These are phyloP conservation scores for Atrichornis clamosus DNA, from an alignment of 2,113 vertebrate species.

Conservation along the genomic window DNA sequence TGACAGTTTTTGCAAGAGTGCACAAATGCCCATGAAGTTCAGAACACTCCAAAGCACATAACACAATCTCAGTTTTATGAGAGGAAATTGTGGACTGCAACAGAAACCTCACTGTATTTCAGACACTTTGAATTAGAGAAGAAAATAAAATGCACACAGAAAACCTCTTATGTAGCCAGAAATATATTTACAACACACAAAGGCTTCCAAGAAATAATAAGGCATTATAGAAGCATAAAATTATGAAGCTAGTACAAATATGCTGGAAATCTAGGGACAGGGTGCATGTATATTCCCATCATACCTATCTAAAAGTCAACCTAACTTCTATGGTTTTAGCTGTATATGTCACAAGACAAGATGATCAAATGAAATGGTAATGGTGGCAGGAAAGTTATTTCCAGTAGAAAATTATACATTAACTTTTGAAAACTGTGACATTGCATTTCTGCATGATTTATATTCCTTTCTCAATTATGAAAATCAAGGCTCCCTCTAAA, in stretches of 20 bases:
- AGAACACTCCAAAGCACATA: background rate
- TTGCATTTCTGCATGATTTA: background rate
- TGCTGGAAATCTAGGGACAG: background rate
- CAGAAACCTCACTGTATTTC: background rate
- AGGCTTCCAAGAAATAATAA: background rate
- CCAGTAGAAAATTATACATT: background rate
- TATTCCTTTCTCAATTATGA: background rate
- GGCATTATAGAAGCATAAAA: background rate
- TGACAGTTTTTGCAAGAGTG: background rate
- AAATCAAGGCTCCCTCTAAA: background rate
- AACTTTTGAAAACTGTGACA: background rate
- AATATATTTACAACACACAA: rapidly evolving
- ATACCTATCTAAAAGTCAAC: background rate
- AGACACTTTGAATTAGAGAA: background rate
- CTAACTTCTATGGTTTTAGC: background rate
- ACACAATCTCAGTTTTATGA: background rate
- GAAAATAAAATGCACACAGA: background rate
- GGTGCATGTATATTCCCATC: background rate
- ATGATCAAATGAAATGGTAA: background rate
- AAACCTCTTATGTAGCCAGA: background rate
- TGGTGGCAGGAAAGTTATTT: background rate
- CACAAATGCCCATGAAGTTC: background rate
- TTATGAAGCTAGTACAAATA: background rate
- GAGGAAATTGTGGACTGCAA: background rate
- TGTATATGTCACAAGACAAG: rapidly evolving